These are phyloP conservation scores for Sogatella furcifera DNA, from an alignment of 1,140 invertebrate genomes.

Conservation along the genomic window DNA sequence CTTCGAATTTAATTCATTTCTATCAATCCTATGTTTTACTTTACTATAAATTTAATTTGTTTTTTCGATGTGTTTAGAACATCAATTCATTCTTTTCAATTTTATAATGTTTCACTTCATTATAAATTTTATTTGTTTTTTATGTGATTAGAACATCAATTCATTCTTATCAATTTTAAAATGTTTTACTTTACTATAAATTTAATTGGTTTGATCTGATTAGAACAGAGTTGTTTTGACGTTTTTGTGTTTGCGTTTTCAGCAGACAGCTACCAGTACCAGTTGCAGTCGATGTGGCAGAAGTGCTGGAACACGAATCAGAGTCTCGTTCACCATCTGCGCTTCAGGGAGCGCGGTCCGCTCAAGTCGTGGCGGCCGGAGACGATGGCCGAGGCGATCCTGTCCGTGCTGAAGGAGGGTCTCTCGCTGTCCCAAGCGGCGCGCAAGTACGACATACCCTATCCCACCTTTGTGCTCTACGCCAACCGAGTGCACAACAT, in stretches of 20 bases:
- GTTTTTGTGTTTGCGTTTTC: slow-evolving; percentile 24
- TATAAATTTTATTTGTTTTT: too few relatives aligned
- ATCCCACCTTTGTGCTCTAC: slow-evolving; percentile 88
- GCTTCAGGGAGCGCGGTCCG: slow-evolving; percentile 82
- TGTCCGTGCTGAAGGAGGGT: slow-evolving; percentile 82
- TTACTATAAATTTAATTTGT: too few relatives aligned
- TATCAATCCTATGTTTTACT: too few relatives aligned
- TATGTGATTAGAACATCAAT: too few relatives aligned
- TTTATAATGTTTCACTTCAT: too few relatives aligned
- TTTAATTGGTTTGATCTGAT: neutral
- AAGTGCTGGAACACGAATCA: slow-evolving; percentile 89
- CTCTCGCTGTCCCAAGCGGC: slow-evolving; percentile 78
- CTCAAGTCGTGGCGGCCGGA: slow-evolving; percentile 86
- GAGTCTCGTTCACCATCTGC: slow-evolving; percentile 72
- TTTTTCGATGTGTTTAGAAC: too few relatives aligned
- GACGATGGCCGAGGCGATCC: slow-evolving; percentile 88
- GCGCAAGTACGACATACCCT: slow-evolving; percentile 85
- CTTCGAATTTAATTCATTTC: too few relatives aligned
- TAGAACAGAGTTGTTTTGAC: neutral
- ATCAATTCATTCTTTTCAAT: too few relatives aligned
- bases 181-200: too few relatives aligned
- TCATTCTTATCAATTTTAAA: too few relatives aligned
- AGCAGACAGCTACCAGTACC: slow-evolving; percentile 89
- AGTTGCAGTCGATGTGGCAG: slow-evolving; percentile 88
- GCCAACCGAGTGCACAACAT: slow-evolving; percentile 88